Base-by-base conservation (phyloP, 2,113 vertebrate genomes). In the Fulica atra region DNA sequence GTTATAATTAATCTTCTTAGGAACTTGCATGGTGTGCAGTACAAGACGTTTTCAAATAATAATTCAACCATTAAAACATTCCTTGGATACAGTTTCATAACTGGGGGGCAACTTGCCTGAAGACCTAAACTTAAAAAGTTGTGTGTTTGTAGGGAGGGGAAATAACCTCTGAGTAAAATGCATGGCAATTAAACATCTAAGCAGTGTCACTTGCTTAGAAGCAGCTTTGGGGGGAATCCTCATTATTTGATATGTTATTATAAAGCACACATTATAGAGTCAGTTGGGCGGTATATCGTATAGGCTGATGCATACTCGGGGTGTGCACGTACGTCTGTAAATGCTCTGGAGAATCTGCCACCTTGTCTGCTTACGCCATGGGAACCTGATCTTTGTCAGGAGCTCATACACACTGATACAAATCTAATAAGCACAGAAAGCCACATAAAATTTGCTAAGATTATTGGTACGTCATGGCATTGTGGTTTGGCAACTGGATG, bases 291-390 rank as follows among this genome's bases (percentile, higher is more conserved):
- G 9, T 15, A 2, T 16, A 7, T 51, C 28, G 18, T 35, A 10
- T 5, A 17, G 68, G 1, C 6, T 10, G 28, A 6, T 51, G 31
- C n/a, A 7, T 40, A 7, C 33, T 51, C 19, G 12, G 56, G 9
- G 64, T 14, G 16, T 21, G 16, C 4, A 1, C 4, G 1, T 2
- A 18, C 1, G 3, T 7, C 2, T 4, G 0, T 7, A 26, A 59
- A 29, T 13, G 35, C 50, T 48, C 23, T 3, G 0, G 1, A 20
- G 56, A 7, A 19, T 14, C 24, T 70, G 61, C 56, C 24, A 3
- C 10, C 26, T 16, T 31, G 26, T n/a, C 42, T 13, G 59, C 5
- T 25, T 40, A 4, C 57, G 65, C 26, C 60, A 20, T 12, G 29
- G 50, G 40, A 61, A 6, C 35, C 24, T 16, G 7, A 13, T 13